Conservation (phyloP, 2,113 vertebrate species). For the Triplophysa siluroides region DNA sequence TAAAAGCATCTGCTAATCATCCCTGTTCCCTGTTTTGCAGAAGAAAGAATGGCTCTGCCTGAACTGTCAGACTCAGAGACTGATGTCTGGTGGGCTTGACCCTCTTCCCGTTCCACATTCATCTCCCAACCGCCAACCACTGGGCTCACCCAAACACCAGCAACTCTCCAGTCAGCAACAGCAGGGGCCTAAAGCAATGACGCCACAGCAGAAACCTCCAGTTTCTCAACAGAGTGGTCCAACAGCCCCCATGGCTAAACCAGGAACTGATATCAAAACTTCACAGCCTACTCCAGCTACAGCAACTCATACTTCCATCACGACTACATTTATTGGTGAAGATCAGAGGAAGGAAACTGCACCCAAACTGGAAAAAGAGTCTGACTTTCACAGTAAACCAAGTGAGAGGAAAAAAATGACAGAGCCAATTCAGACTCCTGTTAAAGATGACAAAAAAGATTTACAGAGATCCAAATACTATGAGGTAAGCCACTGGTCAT, state of each 20-base stretch:
- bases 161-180: slow-evolving; percentile 57
- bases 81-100: slow-evolving; percentile 89
- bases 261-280: slow-evolving; percentile 69
- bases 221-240: slow-evolving; percentile 57
- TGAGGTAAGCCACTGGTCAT: slow-evolving; percentile 78
- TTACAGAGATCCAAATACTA: slow-evolving; percentile 79
- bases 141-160: slow-evolving; percentile 78
- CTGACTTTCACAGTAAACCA: slow-evolving; percentile 56
- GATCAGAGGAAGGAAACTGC: slow-evolving; percentile 61
- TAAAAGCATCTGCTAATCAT: too few species aligned
- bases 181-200: slow-evolving; percentile 60
- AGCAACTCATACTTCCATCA: slow-evolving; percentile 42
- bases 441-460: slow-evolving; percentile 73
- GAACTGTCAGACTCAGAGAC: slow-evolving; percentile 96
- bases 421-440: slow-evolving; percentile 63
- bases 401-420: slow-evolving; percentile 69
- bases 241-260: slow-evolving; percentile 68
- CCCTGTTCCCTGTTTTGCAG: slow-evolving; percentile 65
- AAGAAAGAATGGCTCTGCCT: slow-evolving; percentile 99
- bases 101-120: slow-evolving; percentile 78
- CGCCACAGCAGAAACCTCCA: slow-evolving; percentile 64
- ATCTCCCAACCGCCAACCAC: slow-evolving; percentile 78
- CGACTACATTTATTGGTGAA: slow-evolving; percentile 47
- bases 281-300: slow-evolving; percentile 56
- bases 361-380: slow-evolving; percentile 55